phyloP scores from a whole-genome alignment of 2,113 vertebrate species.

The Pelmatolapia mariae region DNA sequence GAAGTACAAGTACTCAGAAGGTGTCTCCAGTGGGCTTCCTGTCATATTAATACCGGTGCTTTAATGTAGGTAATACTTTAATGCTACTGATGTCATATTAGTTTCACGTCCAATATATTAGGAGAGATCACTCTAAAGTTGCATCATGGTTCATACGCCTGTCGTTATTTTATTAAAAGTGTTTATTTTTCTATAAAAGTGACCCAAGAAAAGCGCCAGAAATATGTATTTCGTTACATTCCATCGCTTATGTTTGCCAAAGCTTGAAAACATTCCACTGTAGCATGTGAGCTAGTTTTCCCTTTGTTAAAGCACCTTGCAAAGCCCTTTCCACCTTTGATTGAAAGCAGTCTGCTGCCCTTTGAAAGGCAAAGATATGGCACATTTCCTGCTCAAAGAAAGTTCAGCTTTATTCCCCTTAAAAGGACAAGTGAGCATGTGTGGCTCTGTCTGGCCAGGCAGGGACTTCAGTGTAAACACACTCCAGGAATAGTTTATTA shows the following conservation, averaged over 20 bases:
- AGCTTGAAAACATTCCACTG: neutral
- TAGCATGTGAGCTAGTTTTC: neutral
- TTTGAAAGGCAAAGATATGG: constrained; percentile 8
- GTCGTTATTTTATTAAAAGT: neutral
- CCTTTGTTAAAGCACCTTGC: neutral
- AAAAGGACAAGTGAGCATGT: constrained; percentile 60
- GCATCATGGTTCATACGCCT: neutral
- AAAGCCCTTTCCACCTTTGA: neutral
- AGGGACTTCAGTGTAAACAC: constrained; percentile 50
- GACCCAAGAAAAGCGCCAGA: neutral
- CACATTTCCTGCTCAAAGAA: neutral
- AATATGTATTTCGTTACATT: neutral
- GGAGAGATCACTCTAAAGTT: neutral
- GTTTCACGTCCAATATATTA: neutral
- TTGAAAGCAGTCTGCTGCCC: neutral
- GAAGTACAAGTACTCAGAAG: neutral
- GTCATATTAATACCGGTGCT: neutral
- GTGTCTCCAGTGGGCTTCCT: neutral
- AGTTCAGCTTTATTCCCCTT: constrained; percentile 41
- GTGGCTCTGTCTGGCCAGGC: constrained; percentile 25
- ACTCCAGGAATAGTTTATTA: constrained; percentile 50
- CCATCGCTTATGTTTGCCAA: neutral
- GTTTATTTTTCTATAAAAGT: neutral
- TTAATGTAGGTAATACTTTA: neutral
- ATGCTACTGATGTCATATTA: neutral